A percentile compares a stretch with the other conserved stretches of the same genome.
These are phyloP conservation scores for Gymnoscelis rufifasciata DNA, from an alignment of 2,888 invertebrate species.

Conservation along the genomic window DNA sequence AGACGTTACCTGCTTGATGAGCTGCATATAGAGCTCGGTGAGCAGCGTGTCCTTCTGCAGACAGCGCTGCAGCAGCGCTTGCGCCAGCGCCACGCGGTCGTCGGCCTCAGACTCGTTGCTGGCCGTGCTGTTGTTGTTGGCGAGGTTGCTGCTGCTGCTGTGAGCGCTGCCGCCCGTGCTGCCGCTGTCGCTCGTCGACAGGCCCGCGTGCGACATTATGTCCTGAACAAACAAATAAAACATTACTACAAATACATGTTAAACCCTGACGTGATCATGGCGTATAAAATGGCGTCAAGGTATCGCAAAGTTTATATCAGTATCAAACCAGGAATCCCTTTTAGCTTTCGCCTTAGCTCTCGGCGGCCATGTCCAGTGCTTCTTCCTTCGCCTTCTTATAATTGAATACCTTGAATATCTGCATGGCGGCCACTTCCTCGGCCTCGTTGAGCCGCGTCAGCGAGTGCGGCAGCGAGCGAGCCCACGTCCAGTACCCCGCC, in stretches of 20 bases:
- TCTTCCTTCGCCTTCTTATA: too few species aligned
- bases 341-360: too few species aligned
- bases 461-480: constrained; percentile 89
- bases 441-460: constrained; percentile 90
- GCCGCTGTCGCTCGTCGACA: constrained; percentile 77
- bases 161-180: constrained; percentile 54
- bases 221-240: constrained; percentile 41
- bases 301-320: too few species aligned
- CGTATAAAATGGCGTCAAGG: too few species aligned
- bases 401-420: constrained; percentile 91
- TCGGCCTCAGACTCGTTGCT: constrained; percentile 83
- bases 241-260: not conserved
- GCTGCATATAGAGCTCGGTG: constrained; percentile 93
- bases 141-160: constrained; percentile 63
- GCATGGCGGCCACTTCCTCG: constrained; percentile 91
- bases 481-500: constrained; percentile 93
- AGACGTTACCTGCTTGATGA: constrained; percentile 91
- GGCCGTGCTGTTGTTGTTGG: constrained; percentile 63
- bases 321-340: too few species aligned
- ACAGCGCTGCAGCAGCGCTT: constrained; percentile 92
- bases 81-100: constrained; percentile 92
- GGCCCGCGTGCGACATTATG: constrained; percentile 92
- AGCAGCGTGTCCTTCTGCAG: constrained; percentile 93
- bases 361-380: too few species aligned
- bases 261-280: not conserved